These are phyloP conservation scores for Chelonia mydas DNA, from an alignment of 2,797 vertebrate species.

Conservation along the genomic window DNA sequence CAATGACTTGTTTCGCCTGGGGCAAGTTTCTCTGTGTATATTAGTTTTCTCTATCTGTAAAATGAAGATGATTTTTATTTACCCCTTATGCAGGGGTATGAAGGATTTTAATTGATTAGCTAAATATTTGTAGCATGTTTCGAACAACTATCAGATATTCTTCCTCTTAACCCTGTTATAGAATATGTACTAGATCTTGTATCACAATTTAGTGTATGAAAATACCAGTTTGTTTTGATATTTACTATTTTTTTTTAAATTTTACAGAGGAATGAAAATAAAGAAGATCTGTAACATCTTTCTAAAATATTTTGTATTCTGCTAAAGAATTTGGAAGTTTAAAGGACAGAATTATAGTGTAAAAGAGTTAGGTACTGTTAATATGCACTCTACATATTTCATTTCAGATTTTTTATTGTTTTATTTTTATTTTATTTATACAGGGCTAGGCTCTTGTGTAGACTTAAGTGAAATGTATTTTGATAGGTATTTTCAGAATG, in stretches of 20 bases:
- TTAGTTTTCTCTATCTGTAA: neutral
- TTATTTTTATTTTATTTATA: too few species aligned
- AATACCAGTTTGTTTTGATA: neutral
- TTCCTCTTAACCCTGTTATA: neutral
- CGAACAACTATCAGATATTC: neutral
- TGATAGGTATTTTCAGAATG: neutral
- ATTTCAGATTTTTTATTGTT: neutral
- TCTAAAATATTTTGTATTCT: neutral
- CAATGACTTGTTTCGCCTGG: neutral
- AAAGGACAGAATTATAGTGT: neutral
- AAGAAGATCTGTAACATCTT: neutral
- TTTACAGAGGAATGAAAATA: constrained; percentile 18
- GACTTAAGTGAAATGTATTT: neutral
- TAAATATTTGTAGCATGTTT: neutral
- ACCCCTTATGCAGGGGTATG: neutral
- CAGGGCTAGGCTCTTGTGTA: neutral
- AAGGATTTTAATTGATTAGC: neutral
- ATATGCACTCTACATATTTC: neutral
- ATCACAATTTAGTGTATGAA: neutral
- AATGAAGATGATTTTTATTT: neutral
- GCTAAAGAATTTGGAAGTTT: neutral
- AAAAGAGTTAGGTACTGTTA: neutral
- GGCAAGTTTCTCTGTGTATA: neutral
- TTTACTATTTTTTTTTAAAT: constrained; percentile 1
- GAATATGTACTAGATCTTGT: neutral